These are phyloP conservation scores for Zingel zingel DNA, from an alignment of 2,113 vertebrate species.

Conservation along the genomic window DNA sequence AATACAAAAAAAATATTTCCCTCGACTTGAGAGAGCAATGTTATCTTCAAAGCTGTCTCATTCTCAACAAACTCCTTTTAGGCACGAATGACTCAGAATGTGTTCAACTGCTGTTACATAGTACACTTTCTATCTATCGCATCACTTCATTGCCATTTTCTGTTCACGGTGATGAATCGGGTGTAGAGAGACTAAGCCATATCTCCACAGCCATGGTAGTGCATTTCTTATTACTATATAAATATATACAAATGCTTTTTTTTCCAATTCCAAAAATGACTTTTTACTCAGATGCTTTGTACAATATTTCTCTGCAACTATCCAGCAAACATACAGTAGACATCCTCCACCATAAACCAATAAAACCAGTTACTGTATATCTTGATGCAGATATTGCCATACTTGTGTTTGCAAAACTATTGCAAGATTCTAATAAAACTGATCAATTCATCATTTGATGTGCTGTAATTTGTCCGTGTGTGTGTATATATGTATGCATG, in stretches of 20 bases:
- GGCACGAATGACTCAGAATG: constrained; percentile 57
- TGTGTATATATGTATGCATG: constrained; percentile 3
- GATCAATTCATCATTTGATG: constrained; percentile 64
- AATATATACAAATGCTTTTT: constrained; percentile 57
- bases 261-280: constrained; percentile 68
- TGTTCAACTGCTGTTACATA: constrained; percentile 58
- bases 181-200: constrained; percentile 83
- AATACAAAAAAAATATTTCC: not conserved
- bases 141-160: constrained; percentile 57
- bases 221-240: constrained; percentile 75
- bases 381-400: constrained; percentile 86
- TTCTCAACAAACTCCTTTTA: constrained; percentile 33
- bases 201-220: constrained; percentile 79
- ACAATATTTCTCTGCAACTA: constrained; percentile 82
- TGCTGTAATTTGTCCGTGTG: constrained; percentile 20
- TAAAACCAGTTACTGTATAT: constrained; percentile 81
- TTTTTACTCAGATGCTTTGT: constrained; percentile 84
- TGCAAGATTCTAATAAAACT: constrained; percentile 86
- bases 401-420: constrained; percentile 86
- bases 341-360: constrained; percentile 76
- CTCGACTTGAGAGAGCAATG: not conserved
- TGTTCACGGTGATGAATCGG: constrained; percentile 64
- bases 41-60: constrained; percentile 24
- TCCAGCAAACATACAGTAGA: constrained; percentile 76
- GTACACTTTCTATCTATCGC: constrained; percentile 29